phyloP scores from a whole-genome alignment of 2,113 vertebrate genomes.

The Chaetorhynchus papuensis region DNA sequence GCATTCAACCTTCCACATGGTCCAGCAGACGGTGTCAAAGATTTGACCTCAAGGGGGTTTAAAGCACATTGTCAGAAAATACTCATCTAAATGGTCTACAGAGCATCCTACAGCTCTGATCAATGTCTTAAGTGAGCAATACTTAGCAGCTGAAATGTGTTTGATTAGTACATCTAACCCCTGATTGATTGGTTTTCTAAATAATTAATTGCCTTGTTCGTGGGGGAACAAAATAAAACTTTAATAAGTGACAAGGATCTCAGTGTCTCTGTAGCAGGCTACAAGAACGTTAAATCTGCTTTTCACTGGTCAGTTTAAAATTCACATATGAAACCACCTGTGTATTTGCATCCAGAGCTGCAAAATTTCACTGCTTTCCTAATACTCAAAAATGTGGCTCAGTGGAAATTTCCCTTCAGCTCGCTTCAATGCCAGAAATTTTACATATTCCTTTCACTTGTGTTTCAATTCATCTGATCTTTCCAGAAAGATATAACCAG shows the following conservation, averaged over 20 bases:
- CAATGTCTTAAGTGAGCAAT: constrained; percentile 63
- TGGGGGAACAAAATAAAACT: constrained; percentile 50
- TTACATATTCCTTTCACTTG: not conserved
- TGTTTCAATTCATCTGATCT: not conserved
- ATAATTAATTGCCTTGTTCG: constrained; percentile 73
- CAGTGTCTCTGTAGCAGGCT: not conserved
- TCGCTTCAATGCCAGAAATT: not conserved
- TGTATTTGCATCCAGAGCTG: not conserved
- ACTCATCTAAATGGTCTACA: constrained; percentile 59
- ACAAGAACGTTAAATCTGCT: not conserved
- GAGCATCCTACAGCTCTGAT: constrained; percentile 65
- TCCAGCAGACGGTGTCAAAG: constrained; percentile 74
- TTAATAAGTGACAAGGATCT: constrained; percentile 55
- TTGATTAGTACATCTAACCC: constrained; percentile 63
- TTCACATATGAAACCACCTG: not conserved
- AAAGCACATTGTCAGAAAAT: constrained; percentile 51
- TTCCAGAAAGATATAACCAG: not conserved
- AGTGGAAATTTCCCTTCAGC: not conserved
- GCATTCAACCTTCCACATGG: constrained; percentile 65
- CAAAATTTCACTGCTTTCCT: not conserved
- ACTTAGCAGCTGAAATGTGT: constrained; percentile 66
- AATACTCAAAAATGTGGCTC: not conserved
- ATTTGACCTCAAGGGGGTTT: constrained; percentile 65
- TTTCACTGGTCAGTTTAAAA: not conserved
- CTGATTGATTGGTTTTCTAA: constrained; percentile 66